Conservation (phyloP, 2,888 invertebrate genomes). For the Drosophila meridionalis region DNA sequence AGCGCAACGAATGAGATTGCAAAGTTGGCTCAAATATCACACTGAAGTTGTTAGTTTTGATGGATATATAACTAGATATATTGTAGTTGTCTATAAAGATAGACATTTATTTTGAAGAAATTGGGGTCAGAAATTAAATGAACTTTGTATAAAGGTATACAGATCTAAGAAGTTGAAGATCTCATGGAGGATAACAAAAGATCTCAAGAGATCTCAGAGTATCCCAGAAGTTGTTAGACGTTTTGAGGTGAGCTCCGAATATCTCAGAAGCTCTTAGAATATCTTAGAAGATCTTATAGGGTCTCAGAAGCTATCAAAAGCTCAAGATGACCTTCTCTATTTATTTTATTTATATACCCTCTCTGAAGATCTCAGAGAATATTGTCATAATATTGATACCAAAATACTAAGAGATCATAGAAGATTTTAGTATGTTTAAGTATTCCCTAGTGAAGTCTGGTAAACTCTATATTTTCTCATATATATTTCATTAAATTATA, state of each 20-base stretch:
- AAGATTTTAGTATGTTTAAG: no score
- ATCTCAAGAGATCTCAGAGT: neutral
- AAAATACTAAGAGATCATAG: no score
- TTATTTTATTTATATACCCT: no score
- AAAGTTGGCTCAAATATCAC: neutral
- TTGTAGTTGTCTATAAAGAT: neutral
- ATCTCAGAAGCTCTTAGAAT: neutral
- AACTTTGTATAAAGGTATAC: neutral
- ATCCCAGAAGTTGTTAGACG: neutral
- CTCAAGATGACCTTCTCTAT: no score
- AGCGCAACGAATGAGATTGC: slow-evolving; percentile 3
- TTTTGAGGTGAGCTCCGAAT: neutral
- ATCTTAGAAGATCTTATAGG: neutral
- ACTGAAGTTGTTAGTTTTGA: neutral
- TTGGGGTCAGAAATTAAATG: neutral
- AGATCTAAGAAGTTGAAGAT: neutral
- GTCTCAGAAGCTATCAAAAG: no score
- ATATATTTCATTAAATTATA: no score
- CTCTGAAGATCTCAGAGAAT: no score
- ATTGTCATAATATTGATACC: no score
- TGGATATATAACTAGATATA: neutral
- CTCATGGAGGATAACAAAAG: neutral
- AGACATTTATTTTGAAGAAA: neutral
- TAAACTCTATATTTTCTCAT: no score
- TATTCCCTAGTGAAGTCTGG: no score